Evolutionary conservation across 2,797 vertebrate genomes (phyloP).

Genomic region (Muscicapa striata): DNA sequence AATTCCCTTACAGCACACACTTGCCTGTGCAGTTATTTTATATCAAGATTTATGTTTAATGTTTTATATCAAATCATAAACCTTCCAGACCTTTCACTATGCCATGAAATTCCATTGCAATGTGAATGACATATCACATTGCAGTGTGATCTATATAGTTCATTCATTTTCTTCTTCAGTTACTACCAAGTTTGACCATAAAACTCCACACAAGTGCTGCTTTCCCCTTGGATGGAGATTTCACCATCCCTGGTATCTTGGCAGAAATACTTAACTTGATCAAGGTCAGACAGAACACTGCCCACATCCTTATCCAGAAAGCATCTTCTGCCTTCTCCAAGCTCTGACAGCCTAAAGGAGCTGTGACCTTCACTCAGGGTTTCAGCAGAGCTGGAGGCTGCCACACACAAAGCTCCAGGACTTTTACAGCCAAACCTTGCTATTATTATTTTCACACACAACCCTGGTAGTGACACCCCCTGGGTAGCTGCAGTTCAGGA

Average conservation of each 20-base stretch:
- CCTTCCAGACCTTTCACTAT: not conserved
- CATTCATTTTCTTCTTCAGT: not conserved
- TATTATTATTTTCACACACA: not conserved
- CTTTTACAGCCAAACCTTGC: not conserved
- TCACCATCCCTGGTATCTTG: not conserved
- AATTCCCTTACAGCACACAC: accelerated
- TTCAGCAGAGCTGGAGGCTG: not conserved
- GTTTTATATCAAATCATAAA: not conserved
- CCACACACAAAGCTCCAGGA: not conserved
- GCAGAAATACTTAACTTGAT: not conserved
- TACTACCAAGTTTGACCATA: not conserved
- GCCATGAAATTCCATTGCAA: not conserved
- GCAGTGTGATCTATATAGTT: not conserved
- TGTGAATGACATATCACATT: not conserved
- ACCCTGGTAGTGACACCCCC: not conserved
- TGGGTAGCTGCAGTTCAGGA: not conserved
- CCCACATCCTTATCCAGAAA: not conserved
- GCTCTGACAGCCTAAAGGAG: not conserved
- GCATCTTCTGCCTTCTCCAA: not conserved
- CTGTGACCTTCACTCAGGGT: not conserved
- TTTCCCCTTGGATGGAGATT: not conserved
- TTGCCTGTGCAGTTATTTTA: not conserved
- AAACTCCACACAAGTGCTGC: not conserved
- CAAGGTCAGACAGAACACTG: not conserved
- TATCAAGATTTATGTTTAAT: not conserved